A percentile compares a stretch with the other conserved stretches of the same genome.
phyloP scores from a whole-genome alignment of 2,888 invertebrate species.

The Anagyrus pseudococci region DNA sequence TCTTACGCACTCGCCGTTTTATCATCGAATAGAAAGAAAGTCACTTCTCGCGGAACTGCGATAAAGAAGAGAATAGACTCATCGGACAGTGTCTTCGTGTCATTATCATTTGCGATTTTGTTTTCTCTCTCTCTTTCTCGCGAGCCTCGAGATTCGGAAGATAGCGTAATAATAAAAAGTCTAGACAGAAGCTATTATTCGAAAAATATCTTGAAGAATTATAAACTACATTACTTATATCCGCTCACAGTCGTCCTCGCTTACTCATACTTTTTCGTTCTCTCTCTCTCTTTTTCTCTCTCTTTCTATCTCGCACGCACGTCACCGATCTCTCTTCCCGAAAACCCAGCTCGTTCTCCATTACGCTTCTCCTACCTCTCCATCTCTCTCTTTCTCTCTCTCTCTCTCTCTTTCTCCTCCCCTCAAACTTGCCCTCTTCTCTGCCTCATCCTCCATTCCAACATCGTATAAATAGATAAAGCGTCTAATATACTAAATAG shows the following conservation, averaged over 20 bases:
- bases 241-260: not conserved
- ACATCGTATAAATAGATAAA: slow-evolving; percentile 32
- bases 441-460: no score
- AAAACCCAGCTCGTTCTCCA: no score
- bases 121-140: slow-evolving; percentile 30
- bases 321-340: not conserved
- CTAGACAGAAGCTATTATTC: slow-evolving; percentile 32
- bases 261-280: not conserved
- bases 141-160: slow-evolving; percentile 33
- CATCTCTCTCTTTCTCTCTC: slow-evolving; percentile 22
- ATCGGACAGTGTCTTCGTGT: slow-evolving; percentile 19
- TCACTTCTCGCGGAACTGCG: slow-evolving; percentile 21
- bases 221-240: slow-evolving; percentile 22
- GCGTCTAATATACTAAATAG: slow-evolving; percentile 30
- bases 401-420: slow-evolving; percentile 34
- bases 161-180: slow-evolving; percentile 33
- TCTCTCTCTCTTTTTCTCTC: slow-evolving; percentile 1
- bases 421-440: no score
- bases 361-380: not conserved
- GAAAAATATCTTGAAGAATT: slow-evolving; percentile 23
- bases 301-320: slow-evolving; percentile 2
- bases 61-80: slow-evolving; percentile 30
- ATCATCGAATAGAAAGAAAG: slow-evolving; percentile 25
- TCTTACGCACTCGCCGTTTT: slow-evolving; percentile 15
- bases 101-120: no score